Evolutionary conservation across 2,888 invertebrate genomes (phyloP).

Genomic region (Ectemnius cavifrons): DNA sequence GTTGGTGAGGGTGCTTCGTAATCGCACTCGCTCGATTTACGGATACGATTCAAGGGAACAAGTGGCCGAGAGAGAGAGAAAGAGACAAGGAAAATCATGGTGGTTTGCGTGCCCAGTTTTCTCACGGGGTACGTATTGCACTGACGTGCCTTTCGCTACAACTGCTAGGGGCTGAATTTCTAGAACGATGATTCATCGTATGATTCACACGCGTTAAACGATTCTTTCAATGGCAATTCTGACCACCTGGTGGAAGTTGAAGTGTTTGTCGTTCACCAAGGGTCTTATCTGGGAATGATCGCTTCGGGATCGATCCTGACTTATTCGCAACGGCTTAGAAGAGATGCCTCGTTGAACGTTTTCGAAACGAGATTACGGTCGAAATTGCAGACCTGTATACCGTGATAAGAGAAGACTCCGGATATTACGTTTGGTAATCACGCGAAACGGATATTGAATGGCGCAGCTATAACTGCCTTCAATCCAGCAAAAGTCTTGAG

Average conservation of each 20-base stretch:
- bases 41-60: not conserved
- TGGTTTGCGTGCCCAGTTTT: slow-evolving; percentile 75
- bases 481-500: slow-evolving; percentile 30
- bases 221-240: slow-evolving; percentile 30
- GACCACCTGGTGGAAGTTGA: slow-evolving; percentile 22
- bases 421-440: slow-evolving; percentile 74
- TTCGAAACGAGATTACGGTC: slow-evolving; percentile 22
- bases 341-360: too few species aligned
- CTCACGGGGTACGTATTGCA: slow-evolving; percentile 74
- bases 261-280: not conserved
- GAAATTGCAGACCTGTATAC: slow-evolving; percentile 38
- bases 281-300: not conserved
- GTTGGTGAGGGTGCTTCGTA: not conserved
- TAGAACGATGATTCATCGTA: slow-evolving; percentile 30
- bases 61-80: not conserved
- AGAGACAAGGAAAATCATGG: slow-evolving; percentile 63
- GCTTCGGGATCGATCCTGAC: not conserved
- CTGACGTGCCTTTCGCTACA: not conserved
- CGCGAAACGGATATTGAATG: slow-evolving; percentile 70
- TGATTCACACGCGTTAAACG: slow-evolving; percentile 31
- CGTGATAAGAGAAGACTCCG: slow-evolving; percentile 48
- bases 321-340: not conserved
- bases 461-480: slow-evolving; percentile 24
- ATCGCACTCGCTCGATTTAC: not conserved
- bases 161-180: slow-evolving; percentile 37